Conservation (phyloP, 2,888 invertebrate species). For the Microplitis manilae region DNA sequence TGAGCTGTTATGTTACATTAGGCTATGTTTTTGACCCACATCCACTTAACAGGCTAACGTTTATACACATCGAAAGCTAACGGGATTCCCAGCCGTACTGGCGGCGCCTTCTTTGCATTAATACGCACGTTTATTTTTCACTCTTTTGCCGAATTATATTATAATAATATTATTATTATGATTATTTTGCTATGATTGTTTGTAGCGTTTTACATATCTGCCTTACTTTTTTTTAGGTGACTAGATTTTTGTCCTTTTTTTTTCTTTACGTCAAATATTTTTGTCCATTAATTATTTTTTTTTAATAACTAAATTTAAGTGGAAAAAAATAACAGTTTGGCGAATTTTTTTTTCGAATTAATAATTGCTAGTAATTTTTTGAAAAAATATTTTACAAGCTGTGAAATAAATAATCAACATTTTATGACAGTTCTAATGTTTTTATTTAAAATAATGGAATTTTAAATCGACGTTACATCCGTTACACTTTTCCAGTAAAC, state of each 20-base stretch:
- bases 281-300: too few species aligned
- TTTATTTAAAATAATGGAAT: neutral
- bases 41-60: conserved; percentile 34
- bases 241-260: neutral
- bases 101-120: conserved; percentile 39
- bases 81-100: conserved; percentile 61
- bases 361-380: too few species aligned
- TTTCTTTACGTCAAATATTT: too few species aligned
- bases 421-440: neutral
- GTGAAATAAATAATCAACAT: neutral
- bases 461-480: neutral
- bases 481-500: neutral
- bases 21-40: conserved; percentile 69
- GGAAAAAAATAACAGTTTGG: too few species aligned
- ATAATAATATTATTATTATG: neutral
- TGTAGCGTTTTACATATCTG: neutral
- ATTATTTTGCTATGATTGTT: neutral
- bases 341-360: too few species aligned
- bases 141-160: neutral
- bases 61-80: conserved; percentile 66
- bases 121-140: neutral
- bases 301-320: too few species aligned
- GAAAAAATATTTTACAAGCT: neutral
- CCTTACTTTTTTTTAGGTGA: neutral
- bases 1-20: conserved; percentile 61